Evolutionary conservation across 2,888 invertebrate species (phyloP), one percentile per base, ranked within the genome.

Genomic region (Sphecodes monilicornis): DNA sequence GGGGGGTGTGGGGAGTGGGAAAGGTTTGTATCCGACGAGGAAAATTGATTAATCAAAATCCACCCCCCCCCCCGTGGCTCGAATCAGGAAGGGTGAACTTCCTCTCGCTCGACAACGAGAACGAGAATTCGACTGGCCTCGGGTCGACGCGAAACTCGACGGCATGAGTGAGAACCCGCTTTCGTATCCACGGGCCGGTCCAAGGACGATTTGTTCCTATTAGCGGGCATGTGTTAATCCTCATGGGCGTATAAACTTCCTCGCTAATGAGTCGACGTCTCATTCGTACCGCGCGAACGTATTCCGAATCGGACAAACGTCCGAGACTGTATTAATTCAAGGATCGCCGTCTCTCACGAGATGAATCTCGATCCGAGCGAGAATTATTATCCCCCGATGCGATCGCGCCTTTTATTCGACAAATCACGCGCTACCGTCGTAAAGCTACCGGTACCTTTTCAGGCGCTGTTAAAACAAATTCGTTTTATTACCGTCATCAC

Each of bases 131-230:
- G 39, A 39, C 39, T 22, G 36, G 68, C 5, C 68, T 32, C 22
- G 66, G 66, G 32, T 22, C 32, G 36, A 66, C 66, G 60, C 29
- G 36, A 36, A 69, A 18, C 60, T 41, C 77, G 76, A 60, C 78
- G 39, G 36, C 54, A 54, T 2, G 54, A n/a, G 54, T n/a, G 84
- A n/a, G n/a, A 68, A 36, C n/a, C 39, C 54, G 77, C 77, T 79
- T 79, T 76, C 82, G 72, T 50, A 76, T 82, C 69, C 80, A 43
- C 36, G 50, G 74, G 50, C 43, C 50, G 78, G 79, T 69, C 85
- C 82, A 82, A 76, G 80, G 86, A 84, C 85, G 80, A 86, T 86
- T 88, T 86, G 87, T 86, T 88, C 82, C 86, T 85, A 86, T 88
- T 88, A 88, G 86, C 87, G 66, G 29, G 82, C 43, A 22, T 57